Percentiles rank a stretch among this genome's conserved stretches.
phyloP scores from a whole-genome alignment of 1,140 invertebrate species.

The Scaptomyza montana region DNA sequence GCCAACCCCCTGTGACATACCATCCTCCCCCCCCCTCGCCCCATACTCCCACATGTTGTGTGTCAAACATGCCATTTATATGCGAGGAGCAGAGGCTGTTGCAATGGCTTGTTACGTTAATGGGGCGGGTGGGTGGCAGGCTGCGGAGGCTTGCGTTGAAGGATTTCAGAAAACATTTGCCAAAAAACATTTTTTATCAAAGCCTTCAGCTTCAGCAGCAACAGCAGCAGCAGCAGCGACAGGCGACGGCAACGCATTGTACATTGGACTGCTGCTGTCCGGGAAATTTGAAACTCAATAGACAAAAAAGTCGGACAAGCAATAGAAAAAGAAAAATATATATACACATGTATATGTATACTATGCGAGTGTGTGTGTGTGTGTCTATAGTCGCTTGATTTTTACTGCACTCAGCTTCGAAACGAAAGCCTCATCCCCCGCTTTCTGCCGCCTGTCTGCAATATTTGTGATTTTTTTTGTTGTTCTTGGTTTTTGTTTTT shows the following conservation, averaged over 20 bases:
- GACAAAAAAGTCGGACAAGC: constrained; percentile 70
- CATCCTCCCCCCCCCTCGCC: constrained; percentile 7
- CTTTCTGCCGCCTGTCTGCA: constrained; percentile 54
- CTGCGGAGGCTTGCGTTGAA: constrained; percentile 33
- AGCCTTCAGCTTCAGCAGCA: constrained; percentile 76
- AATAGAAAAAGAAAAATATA: constrained; percentile 75
- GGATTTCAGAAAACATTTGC: constrained; percentile 77
- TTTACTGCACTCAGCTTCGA: constrained; percentile 75
- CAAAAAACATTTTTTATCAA: constrained; percentile 79
- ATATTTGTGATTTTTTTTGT: constrained; percentile 37
- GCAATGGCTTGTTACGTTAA: constrained; percentile 60
- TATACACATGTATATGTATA: neutral
- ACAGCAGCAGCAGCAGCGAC: constrained; percentile 15
- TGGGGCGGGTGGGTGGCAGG: neutral
- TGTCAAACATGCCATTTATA: constrained; percentile 81
- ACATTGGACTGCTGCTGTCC: constrained; percentile 50
- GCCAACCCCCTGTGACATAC: constrained; percentile 11
- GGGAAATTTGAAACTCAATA: constrained; percentile 81
- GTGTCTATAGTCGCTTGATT: constrained; percentile 64
- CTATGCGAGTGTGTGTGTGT: neutral
- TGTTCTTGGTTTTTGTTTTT: too few relatives aligned
- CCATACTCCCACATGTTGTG: constrained; percentile 35
- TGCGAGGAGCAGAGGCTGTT: constrained; percentile 65
- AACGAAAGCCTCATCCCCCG: constrained; percentile 28
- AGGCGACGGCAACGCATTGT: constrained; percentile 65